phyloP scores from a whole-genome alignment of 2,888 invertebrate species.

The Plagodis dolabraria region DNA sequence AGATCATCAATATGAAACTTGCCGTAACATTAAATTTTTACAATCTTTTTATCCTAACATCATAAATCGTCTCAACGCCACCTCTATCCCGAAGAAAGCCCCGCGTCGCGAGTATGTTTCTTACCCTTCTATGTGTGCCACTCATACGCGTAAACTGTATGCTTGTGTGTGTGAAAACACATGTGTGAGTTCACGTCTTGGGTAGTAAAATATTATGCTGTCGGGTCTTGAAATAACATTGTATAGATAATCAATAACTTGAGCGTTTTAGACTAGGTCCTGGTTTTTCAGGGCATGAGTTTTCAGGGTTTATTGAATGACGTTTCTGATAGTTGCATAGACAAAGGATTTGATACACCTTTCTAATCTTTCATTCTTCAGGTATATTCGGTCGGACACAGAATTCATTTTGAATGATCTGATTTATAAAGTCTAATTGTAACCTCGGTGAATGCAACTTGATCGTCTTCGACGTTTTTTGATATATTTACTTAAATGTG shows the following conservation, averaged over 20 bases:
- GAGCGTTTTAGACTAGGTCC: conserved; percentile 63
- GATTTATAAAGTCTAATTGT: too few relatives aligned
- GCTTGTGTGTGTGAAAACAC: conserved; percentile 40
- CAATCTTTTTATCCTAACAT: not conserved
- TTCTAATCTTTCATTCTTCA: too few relatives aligned
- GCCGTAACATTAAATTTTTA: not conserved
- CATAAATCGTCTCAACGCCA: conserved; percentile 48
- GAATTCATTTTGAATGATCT: too few relatives aligned
- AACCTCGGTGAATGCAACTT: too few relatives aligned
- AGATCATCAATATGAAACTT: not conserved
- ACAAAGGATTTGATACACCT: too few relatives aligned
- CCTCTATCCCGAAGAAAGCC: conserved; percentile 70
- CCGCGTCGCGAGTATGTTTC: conserved; percentile 81
- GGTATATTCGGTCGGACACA: too few relatives aligned
- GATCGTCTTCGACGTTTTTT: too few relatives aligned
- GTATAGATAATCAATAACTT: conserved; percentile 84
- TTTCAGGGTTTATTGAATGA: conserved; percentile 33
- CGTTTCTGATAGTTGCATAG: not conserved
- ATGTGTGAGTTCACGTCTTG: conserved; percentile 65
- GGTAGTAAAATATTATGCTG: conserved; percentile 85
- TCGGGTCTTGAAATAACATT: conserved; percentile 84
- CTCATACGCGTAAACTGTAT: conserved; percentile 37
- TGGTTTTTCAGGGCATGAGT: conserved; percentile 47
- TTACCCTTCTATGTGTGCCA: conserved; percentile 54
- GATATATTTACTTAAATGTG: too few relatives aligned